phyloP scores from a whole-genome alignment of 2,797 vertebrate genomes.

The Sphaeramia orbicularis region DNA sequence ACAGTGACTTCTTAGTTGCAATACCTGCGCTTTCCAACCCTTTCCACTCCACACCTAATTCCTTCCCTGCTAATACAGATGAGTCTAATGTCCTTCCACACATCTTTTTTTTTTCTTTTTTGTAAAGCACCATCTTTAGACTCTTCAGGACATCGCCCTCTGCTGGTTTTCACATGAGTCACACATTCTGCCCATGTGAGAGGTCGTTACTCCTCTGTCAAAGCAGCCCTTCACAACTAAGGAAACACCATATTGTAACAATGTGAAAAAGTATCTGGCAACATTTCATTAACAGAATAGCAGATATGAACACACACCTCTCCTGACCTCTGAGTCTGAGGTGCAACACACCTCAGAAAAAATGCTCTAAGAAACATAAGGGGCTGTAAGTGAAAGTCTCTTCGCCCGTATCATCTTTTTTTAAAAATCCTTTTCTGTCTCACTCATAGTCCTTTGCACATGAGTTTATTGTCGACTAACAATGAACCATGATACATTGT shows the following conservation, averaged over 20 bases:
- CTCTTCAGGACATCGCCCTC: slow-evolving; percentile 30
- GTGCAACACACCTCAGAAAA: slow-evolving; percentile 25
- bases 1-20: slow-evolving; percentile 47
- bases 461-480: slow-evolving; percentile 61
- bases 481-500: slow-evolving; percentile 55
- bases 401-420: slow-evolving; percentile 12
- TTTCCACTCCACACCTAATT: slow-evolving; percentile 5
- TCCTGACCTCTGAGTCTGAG: slow-evolving; percentile 51
- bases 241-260: slow-evolving; percentile 54
- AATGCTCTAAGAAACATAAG: slow-evolving; percentile 31
- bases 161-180: slow-evolving; percentile 26
- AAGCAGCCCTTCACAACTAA: slow-evolving; percentile 52
- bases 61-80: slow-evolving; percentile 36
- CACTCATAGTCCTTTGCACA: slow-evolving; percentile 36
- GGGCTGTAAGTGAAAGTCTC: slow-evolving; percentile 36
- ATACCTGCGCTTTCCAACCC: slow-evolving; percentile 27
- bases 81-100: slow-evolving; percentile 25
- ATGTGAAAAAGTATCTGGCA: slow-evolving; percentile 44
- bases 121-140: too few species aligned
- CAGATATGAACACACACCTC: slow-evolving; percentile 61
- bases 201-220: slow-evolving; percentile 26
- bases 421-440: slow-evolving; percentile 27
- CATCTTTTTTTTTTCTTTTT: background rate
- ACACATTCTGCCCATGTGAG: slow-evolving; percentile 1
- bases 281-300: slow-evolving; percentile 49